These are phyloP conservation scores for Salvelinus namaycush DNA, from an alignment of 2,113 vertebrate genomes.

Conservation along the genomic window DNA sequence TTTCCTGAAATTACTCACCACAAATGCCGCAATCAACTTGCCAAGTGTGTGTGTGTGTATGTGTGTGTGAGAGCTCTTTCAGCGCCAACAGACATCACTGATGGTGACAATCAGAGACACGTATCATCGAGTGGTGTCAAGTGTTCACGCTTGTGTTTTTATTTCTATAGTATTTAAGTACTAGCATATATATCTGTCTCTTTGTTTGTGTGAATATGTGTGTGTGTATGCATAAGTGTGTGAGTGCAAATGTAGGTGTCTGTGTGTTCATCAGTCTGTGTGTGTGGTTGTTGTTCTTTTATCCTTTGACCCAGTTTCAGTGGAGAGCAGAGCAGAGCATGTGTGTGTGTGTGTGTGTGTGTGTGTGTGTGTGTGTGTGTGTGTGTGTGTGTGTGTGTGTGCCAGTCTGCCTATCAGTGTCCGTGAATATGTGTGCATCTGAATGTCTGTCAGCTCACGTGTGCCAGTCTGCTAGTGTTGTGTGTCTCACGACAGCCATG, in stretches of 20 bases:
- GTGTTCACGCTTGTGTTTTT: background rate
- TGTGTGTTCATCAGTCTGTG: constrained; percentile 6
- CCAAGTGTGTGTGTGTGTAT: constrained; percentile 31
- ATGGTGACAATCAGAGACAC: constrained; percentile 66
- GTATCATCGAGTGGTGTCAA: constrained; percentile 55
- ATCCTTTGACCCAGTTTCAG: background rate
- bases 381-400: background rate
- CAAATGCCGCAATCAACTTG: constrained; percentile 56
- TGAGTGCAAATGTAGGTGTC: background rate
- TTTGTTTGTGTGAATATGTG: background rate
- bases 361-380: background rate
- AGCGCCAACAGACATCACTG: constrained; percentile 62
- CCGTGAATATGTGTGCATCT: background rate
- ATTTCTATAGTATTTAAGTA: background rate
- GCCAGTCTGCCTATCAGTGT: background rate
- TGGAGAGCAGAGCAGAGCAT: constrained; percentile 19
- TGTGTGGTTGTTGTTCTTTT: constrained; percentile 4
- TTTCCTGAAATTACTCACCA: constrained; percentile 64
- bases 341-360: background rate
- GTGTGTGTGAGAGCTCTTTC: constrained; percentile 58
- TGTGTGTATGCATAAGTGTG: constrained; percentile 26
- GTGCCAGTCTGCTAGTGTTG: background rate
- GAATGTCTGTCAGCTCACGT: background rate
- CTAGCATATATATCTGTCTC: background rate
- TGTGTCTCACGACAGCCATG: constrained; percentile 1